These are phyloP conservation scores for Callorhinus ursinus DNA, from an alignment of 2,113 vertebrate genomes.

Conservation along the genomic window DNA sequence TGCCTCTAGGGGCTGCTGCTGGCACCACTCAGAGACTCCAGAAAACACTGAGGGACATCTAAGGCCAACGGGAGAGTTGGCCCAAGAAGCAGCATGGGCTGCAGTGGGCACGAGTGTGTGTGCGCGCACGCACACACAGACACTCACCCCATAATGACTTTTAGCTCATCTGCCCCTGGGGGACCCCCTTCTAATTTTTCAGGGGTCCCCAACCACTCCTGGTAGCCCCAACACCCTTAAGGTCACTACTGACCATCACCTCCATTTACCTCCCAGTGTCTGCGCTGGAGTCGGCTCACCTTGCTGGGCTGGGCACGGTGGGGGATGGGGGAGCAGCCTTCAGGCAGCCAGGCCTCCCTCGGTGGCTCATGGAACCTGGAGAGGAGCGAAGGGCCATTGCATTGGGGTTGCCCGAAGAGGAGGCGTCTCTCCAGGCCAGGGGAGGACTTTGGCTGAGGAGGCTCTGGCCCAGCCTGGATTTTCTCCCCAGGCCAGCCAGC, in stretches of 20 bases:
- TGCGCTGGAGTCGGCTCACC: neutral
- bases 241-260: neutral
- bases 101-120: no score
- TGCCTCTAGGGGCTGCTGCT: neutral
- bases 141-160: fast-evolving
- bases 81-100: neutral
- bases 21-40: neutral
- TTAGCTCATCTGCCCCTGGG: neutral
- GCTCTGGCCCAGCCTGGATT: neutral
- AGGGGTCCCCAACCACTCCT: neutral
- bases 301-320: neutral
- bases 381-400: fast-evolving
- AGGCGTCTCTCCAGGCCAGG: neutral
- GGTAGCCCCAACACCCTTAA: no score
- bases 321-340: fast-evolving
- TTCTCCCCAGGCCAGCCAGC: neutral
- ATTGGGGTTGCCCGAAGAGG: fast-evolving
- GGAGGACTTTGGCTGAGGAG: neutral
- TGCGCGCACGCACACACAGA: neutral
- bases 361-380: neutral
- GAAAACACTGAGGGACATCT: neutral
- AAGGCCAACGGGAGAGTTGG: neutral
- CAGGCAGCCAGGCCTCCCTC: neutral
- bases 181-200: neutral
- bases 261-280: neutral